A percentile compares a stretch with the other conserved stretches of the same genome.
These are phyloP conservation scores for Chrysemys picta DNA, from an alignment of 2,113 vertebrate species.

Conservation along the genomic window DNA sequence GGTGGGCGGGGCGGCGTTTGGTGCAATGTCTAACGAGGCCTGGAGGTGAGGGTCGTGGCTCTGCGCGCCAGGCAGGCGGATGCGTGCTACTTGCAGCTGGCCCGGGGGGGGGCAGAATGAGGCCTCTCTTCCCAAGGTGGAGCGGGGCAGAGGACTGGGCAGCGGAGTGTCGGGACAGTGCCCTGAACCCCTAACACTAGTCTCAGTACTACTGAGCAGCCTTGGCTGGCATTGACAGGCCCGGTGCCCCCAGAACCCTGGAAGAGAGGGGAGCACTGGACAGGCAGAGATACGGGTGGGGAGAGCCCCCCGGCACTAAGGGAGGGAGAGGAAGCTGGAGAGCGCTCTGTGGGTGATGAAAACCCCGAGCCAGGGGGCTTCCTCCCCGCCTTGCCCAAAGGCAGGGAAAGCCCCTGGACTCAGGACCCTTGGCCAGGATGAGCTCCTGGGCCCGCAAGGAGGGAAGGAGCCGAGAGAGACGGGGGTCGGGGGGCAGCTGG, in stretches of 20 bases:
- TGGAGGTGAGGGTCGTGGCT: too few species aligned
- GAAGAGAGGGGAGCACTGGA: background rate
- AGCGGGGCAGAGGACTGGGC: background rate
- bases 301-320: background rate
- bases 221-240: background rate
- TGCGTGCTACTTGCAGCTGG: background rate
- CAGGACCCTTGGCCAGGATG: background rate
- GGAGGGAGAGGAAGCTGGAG: background rate
- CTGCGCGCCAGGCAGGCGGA: background rate
- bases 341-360: too few species aligned
- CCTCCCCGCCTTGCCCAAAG: too few species aligned
- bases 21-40: too few species aligned
- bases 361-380: background rate
- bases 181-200: conserved; percentile 1
- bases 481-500: background rate
- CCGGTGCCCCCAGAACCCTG: background rate
- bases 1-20: too few species aligned
- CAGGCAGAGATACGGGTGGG: background rate
- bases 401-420: background rate
- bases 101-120: conserved; percentile 45
- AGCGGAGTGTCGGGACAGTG: background rate
- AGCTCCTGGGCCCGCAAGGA: background rate
- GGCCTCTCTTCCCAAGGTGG: background rate
- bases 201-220: background rate
- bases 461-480: too few species aligned